A percentile compares a stretch with the other conserved stretches of the same genome.
These are phyloP conservation scores for Ageneiosus marmoratus DNA, from an alignment of 2,113 vertebrate genomes.

Conservation along the genomic window DNA sequence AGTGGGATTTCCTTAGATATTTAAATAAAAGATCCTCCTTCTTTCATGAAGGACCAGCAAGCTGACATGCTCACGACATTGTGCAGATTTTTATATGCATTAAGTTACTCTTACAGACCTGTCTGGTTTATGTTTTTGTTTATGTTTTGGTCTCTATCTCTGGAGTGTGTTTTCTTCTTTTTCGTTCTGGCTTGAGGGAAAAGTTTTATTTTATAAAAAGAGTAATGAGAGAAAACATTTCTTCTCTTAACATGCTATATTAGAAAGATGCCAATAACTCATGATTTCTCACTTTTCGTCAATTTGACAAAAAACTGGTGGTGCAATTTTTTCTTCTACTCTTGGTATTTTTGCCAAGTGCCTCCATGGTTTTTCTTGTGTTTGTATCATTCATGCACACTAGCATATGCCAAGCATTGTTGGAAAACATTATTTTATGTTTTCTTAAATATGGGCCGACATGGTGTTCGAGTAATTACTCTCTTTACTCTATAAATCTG, in stretches of 20 bases:
- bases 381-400: neutral
- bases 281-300: conserved; percentile 3
- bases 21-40: conserved; percentile 63
- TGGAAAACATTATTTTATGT: conserved; percentile 6
- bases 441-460: neutral
- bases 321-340: neutral
- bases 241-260: neutral
- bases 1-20: conserved; percentile 67
- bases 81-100: conserved; percentile 56
- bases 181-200: neutral
- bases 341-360: neutral
- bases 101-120: conserved; percentile 45
- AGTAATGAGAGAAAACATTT: neutral
- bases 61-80: conserved; percentile 57
- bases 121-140: conserved; percentile 48
- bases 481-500: neutral
- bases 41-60: conserved; percentile 62
- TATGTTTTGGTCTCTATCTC: conserved; percentile 26
- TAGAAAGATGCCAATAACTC: neutral
- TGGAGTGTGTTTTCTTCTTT: conserved; percentile 10
- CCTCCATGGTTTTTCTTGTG: neutral
- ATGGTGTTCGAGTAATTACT: neutral
- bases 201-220: conserved; percentile 15
- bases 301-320: neutral
- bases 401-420: conserved; percentile 9